Base-by-base conservation (phyloP, 2,888 invertebrate species). In the Epirrita christyi region DNA sequence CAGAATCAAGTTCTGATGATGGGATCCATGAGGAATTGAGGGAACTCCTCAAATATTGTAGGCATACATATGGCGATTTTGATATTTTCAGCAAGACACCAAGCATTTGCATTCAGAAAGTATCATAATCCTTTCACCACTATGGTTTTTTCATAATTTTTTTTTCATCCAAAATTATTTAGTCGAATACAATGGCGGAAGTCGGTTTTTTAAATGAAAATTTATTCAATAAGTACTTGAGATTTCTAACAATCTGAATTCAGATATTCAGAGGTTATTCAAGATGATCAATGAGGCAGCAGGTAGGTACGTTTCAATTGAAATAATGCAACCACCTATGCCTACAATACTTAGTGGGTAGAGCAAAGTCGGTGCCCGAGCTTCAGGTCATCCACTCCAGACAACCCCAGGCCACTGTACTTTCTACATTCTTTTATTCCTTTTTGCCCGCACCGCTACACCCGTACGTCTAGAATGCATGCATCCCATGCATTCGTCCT, bases 351-450 rank as follows among this genome's bases (percentile, higher is more conserved):
- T 21, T 21, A 52, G 61, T 49, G 37, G 50, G 49, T 50, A 59
- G 61, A 47, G 42, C 42, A 40, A 52, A 76, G 75, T 73, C 73
- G 71, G 64, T 72, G 78, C 64, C 72, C 76, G 69, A 50, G 62
- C 63, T 52, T 69, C 66, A 70, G 77, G 79, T 78, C 80, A 76
- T 78, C 75, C 67, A 80, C 82, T 78, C 74, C 71, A 62, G 61
- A 69, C 70, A 63, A n/a, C 64, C 71, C 70, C 72, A 70, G 85
- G 86, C 79, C 84, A 85, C 79, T 87, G 83, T 81, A 86, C 86
- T 81, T 70, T 78, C 81, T 78, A 75, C 72, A 77, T 79, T 77
- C 68, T 83, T 87, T 78, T 77, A 78, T 80, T 85, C 41, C 79
- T 79, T 75, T 76, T 76, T 59, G 42, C 47, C 47, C 34, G 58